These are phyloP conservation scores for Drosophila mayaguana DNA, from an alignment of 2,888 invertebrate genomes.

Conservation along the genomic window DNA sequence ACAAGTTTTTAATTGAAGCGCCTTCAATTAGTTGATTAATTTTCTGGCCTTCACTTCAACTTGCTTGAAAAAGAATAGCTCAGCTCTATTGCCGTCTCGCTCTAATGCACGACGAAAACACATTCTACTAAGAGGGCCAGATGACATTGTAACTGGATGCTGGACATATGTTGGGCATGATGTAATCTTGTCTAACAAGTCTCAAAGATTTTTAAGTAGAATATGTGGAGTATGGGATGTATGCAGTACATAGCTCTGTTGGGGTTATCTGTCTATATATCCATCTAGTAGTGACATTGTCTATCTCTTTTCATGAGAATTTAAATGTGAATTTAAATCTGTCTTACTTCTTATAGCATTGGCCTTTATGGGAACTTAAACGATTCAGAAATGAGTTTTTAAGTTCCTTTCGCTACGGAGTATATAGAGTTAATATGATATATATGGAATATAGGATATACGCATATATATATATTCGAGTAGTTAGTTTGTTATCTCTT, in stretches of 20 bases:
- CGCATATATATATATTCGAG: too few species aligned
- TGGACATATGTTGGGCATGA: not conserved
- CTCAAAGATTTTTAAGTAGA: not conserved
- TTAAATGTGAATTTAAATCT: too few species aligned
- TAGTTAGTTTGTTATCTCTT: too few species aligned
- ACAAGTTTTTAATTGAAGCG: not conserved
- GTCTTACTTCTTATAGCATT: too few species aligned
- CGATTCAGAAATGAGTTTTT: too few species aligned
- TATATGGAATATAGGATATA: too few species aligned
- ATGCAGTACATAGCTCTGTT: not conserved
- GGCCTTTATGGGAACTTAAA: too few species aligned
- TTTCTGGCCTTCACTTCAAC: not conserved
- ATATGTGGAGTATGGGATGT: not conserved
- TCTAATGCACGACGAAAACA: not conserved
- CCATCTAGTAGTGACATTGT: not conserved
- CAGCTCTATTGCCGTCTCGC: not conserved
- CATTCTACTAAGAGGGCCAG: not conserved
- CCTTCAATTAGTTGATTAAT: not conserved
- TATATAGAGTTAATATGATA: too few species aligned
- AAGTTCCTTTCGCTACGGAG: too few species aligned
- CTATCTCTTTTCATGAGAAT: too few species aligned
- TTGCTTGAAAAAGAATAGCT: not conserved
- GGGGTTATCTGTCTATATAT: too few species aligned
- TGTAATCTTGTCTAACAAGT: not conserved
- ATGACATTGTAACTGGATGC: not conserved